Percentiles rank a stretch among this genome's conserved stretches.
Evolutionary conservation across 1,140 invertebrate genomes (phyloP).

Genomic region (Monomorium pharaonis): DNA sequence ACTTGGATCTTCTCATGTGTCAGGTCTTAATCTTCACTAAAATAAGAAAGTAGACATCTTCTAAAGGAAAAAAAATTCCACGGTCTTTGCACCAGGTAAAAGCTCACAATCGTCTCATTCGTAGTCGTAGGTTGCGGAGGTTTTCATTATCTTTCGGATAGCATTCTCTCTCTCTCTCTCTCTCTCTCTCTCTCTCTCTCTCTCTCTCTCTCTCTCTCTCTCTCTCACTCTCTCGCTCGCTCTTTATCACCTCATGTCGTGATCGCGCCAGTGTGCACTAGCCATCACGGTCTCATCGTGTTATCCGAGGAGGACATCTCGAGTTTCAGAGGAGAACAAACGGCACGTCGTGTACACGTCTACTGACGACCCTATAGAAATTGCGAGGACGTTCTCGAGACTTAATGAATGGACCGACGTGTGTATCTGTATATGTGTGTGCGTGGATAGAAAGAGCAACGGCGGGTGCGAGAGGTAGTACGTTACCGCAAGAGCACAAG

Average conservation of each 20-base stretch:
- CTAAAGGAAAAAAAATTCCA: neutral
- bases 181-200: constrained; percentile 22
- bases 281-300: constrained; percentile 59
- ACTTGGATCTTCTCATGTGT: neutral
- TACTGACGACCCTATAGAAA: constrained; percentile 74
- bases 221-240: neutral
- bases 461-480: neutral
- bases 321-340: constrained; percentile 79
- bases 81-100: neutral
- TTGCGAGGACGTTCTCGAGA: constrained; percentile 73
- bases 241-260: constrained; percentile 46
- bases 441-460: constrained; percentile 47
- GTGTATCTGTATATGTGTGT: neutral
- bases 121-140: constrained; percentile 35
- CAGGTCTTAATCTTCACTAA: neutral
- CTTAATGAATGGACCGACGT: constrained; percentile 74
- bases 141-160: constrained; percentile 54
- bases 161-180: constrained; percentile 9
- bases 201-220: neutral
- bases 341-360: constrained; percentile 77
- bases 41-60: neutral
- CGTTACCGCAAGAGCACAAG: neutral
- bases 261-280: constrained; percentile 20
- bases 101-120: neutral
- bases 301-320: constrained; percentile 79